Conservation (phyloP, 2,888 invertebrate species). For the Chloromyia formosa region DNA sequence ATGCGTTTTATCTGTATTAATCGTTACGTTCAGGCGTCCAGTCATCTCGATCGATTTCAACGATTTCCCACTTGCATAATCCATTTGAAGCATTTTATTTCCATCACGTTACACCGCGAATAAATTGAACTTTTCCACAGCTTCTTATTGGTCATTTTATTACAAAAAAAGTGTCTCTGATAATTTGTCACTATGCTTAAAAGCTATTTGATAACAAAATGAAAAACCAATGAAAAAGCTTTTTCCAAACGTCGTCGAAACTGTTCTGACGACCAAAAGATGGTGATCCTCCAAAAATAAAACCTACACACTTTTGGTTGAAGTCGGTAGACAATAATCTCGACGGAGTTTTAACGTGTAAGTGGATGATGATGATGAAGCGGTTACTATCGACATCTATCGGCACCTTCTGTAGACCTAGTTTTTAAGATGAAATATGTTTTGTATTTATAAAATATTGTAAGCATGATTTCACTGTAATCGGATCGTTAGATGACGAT, state of each 20-base stretch:
- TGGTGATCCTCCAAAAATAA: too few relatives aligned
- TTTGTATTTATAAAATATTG: constrained; percentile 29
- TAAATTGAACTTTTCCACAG: constrained; percentile 50
- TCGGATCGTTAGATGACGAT: background rate
- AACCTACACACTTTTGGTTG: constrained; percentile 9
- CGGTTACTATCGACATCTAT: background rate
- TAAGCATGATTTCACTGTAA: constrained; percentile 31
- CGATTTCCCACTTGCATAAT: constrained; percentile 22
- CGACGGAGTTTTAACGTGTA: constrained; percentile 29
- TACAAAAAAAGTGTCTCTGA: constrained; percentile 37
- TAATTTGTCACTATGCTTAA: constrained; percentile 43
- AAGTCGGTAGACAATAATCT: constrained; percentile 21
- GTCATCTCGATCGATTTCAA: background rate
- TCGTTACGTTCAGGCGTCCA: background rate
- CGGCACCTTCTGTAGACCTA: constrained; percentile 7
- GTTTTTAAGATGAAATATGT: constrained; percentile 30
- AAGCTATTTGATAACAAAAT: constrained; percentile 26
- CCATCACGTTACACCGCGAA: constrained; percentile 43
- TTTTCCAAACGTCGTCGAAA: constrained; percentile 18
- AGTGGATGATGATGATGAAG: constrained; percentile 40
- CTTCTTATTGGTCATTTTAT: constrained; percentile 49
- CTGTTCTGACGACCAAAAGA: constrained; percentile 6
- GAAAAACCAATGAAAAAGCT: constrained; percentile 24
- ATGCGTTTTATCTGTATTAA: background rate
- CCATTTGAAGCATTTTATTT: constrained; percentile 29